Evolutionary conservation across 2,888 invertebrate genomes (phyloP).

Genomic region (Eupithecia inturbata): DNA sequence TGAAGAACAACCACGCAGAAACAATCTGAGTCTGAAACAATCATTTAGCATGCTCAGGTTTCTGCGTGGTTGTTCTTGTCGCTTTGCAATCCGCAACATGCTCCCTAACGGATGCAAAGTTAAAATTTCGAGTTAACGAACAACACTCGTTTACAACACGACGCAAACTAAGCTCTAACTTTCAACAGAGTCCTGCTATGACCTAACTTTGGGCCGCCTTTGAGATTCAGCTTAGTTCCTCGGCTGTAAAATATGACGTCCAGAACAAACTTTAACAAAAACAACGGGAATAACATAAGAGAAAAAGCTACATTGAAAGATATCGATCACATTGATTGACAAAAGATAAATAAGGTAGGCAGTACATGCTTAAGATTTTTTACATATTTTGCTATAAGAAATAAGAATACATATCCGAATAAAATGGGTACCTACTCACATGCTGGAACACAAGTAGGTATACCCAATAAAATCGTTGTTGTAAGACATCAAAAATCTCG

Average conservation of each 20-base stretch:
- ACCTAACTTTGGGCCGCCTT: slow-evolving; percentile 5
- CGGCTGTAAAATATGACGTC: neutral
- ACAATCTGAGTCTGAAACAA: neutral
- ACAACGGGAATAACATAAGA: neutral
- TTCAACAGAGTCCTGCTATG: slow-evolving; percentile 4
- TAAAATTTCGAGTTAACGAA: slow-evolving; percentile 2
- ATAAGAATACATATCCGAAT: too few species aligned
- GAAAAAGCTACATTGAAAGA: too few species aligned
- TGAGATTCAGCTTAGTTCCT: slow-evolving; percentile 1
- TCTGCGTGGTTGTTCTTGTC: too few species aligned
- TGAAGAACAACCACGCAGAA: neutral
- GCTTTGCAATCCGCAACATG: neutral
- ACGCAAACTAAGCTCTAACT: neutral
- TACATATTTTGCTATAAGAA: too few species aligned
- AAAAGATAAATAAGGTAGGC: too few species aligned
- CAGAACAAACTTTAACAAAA: neutral
- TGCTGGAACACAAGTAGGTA: neutral
- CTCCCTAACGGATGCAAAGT: slow-evolving; percentile 8
- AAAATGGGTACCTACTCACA: neutral
- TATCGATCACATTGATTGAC: too few species aligned
- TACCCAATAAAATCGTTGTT: neutral
- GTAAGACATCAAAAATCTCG: neutral
- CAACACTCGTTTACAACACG: slow-evolving; percentile 12
- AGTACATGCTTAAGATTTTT: too few species aligned
- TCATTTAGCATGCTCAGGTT: too few species aligned